These are phyloP conservation scores for Oxystoma pomonae DNA, from an alignment of 2,888 invertebrate genomes.

Conservation along the genomic window DNA sequence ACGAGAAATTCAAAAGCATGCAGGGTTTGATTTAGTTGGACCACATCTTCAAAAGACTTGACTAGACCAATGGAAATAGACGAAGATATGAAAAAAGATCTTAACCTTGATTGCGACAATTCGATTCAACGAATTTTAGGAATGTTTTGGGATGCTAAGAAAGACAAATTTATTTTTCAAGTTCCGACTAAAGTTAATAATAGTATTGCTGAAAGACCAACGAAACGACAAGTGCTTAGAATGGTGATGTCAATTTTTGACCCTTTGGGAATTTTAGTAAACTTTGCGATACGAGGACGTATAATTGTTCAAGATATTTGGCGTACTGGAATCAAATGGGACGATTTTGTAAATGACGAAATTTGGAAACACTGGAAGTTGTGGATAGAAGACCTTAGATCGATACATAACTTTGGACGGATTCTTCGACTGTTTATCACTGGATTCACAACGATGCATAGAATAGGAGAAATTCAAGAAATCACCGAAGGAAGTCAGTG, in stretches of 20 bases:
- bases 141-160: slow-evolving; percentile 12
- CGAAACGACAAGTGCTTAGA: neutral
- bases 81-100: neutral
- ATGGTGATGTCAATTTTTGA: neutral
- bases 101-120: neutral
- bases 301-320: too few species aligned
- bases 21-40: slow-evolving; percentile 8
- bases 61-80: slow-evolving; percentile 2
- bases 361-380: too few species aligned
- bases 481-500: neutral
- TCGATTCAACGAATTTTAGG: slow-evolving; percentile 17
- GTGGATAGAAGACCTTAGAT: too few species aligned
- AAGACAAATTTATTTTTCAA: slow-evolving; percentile 5
- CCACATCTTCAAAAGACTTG: slow-evolving; percentile 25
- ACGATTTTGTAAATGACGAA: too few species aligned
- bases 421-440: slow-evolving; percentile 30
- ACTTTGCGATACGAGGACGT: slow-evolving; percentile 1
- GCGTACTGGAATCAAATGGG: too few species aligned
- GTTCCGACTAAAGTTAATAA: neutral
- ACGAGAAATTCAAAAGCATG: slow-evolving; percentile 11
- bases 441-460: slow-evolving; percentile 28
- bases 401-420: slow-evolving; percentile 30
- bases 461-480: neutral
- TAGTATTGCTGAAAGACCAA: neutral
- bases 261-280: slow-evolving; percentile 3